Evolutionary conservation across 2,797 vertebrate genomes (phyloP), one percentile per base, ranked within the genome.

Genomic region (Phalanger gymnotis): DNA sequence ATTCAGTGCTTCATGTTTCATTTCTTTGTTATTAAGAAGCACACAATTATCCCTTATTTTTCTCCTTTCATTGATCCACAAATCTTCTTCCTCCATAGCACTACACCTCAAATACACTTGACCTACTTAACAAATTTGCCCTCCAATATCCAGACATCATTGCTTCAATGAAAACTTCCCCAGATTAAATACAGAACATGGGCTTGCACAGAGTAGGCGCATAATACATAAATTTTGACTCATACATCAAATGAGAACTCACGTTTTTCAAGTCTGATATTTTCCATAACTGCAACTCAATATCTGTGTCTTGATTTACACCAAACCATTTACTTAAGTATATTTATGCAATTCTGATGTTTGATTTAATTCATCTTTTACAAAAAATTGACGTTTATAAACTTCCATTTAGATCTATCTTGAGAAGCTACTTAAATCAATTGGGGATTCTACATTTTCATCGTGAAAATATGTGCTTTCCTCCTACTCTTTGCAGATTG

Each of bases 351-450:
- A 92, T 92, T 92, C 0, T 90, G 95, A 53, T 56, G 30, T 10
- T 93, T 94, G 81, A 90, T 93, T 94, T 91, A 31, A 25, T 93
- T 51, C n/a, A 87, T 47, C 90, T 95, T 52, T 34, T 53, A 61
- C 66, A 87, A 73, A 90, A 90, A 93, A 52, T 55, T 0, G 73
- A 61, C 47, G 0, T 1, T 81, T 95, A 94, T 58, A 1, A 58
- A 94, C 93, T 94, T 91, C 3, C 30, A 90, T 92, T 19, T 90
- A 0, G 1, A 87, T 91, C 34, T 91, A 16, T 90, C 87, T 96
- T 95, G 30, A 40, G 6, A 92, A 61, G 1, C 92, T 95, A 61
- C 16, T 66, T 92, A 90, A 92, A 92, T 58, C 22, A 89, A 10
- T 94, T 91, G 12, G 95, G 53, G 52, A 27, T 87, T 94, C 56